Conservation (phyloP, 2,797 vertebrate genomes). For the Sebastes iracundus region DNA sequence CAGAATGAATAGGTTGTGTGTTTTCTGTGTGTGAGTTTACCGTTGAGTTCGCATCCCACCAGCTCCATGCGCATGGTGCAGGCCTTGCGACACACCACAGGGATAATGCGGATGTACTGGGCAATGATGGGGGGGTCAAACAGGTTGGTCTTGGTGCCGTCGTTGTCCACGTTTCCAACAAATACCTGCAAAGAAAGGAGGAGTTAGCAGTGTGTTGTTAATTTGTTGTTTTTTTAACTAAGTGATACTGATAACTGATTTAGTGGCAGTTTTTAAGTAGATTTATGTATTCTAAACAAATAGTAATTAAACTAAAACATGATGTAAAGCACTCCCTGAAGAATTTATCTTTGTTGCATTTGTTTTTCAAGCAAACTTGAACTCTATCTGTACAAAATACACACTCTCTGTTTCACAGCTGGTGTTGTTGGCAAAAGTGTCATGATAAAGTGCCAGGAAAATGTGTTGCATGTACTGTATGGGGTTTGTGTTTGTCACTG, state of each 20-base stretch:
- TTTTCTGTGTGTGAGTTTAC: slow-evolving; percentile 78
- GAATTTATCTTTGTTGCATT: not conserved
- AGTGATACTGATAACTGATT: not conserved
- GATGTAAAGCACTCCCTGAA: too few relatives aligned
- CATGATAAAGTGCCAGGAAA: not conserved
- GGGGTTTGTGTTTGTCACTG: not conserved
- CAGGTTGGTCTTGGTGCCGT: slow-evolving; percentile 85
- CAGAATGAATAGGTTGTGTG: not conserved
- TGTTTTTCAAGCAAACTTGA: not conserved
- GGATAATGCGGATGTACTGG: slow-evolving; percentile 90
- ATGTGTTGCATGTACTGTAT: not conserved
- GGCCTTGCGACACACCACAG: slow-evolving; percentile 85
- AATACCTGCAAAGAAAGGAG: slow-evolving; percentile 83
- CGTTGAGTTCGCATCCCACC: slow-evolving; percentile 94
- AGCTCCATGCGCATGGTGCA: slow-evolving; percentile 96
- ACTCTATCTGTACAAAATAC: not conserved
- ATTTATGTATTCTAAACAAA: not conserved
- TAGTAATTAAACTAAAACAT: not conserved
- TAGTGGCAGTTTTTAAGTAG: not conserved
- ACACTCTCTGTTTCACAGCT: not conserved
- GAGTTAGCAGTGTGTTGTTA: not conserved
- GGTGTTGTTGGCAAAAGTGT: not conserved
- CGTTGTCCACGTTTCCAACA: slow-evolving; percentile 88
- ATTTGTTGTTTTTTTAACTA: not conserved
- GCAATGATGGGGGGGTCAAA: slow-evolving; percentile 88